These are phyloP conservation scores for Lordiphosa fenestrarum DNA, from an alignment of 2,888 invertebrate genomes.

Conservation along the genomic window DNA sequence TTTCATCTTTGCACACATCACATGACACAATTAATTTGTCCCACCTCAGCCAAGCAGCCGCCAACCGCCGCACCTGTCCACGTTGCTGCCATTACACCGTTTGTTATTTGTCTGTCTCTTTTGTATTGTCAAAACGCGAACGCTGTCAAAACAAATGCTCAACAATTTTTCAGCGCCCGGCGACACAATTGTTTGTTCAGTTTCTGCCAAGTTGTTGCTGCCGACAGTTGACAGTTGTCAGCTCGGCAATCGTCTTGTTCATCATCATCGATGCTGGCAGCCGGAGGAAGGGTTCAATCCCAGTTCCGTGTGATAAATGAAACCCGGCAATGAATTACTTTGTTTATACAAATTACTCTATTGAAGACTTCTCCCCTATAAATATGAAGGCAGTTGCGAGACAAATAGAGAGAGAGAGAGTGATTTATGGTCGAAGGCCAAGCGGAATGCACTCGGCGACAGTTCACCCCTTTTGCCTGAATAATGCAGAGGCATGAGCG, in stretches of 20 bases:
- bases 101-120: slow-evolving; percentile 47
- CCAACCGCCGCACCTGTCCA: background rate
- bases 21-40: slow-evolving; percentile 55
- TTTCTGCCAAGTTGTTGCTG: slow-evolving; percentile 23
- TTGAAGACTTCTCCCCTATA: slow-evolving; percentile 49
- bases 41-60: background rate
- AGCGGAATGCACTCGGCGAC: slow-evolving; percentile 17
- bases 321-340: slow-evolving; percentile 66
- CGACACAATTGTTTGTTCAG: slow-evolving; percentile 40
- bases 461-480: background rate
- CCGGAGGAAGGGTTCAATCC: slow-evolving; percentile 45
- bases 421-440: slow-evolving; percentile 47
- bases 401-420: slow-evolving; percentile 46
- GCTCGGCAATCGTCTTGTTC: slow-evolving; percentile 40
- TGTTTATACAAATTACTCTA: slow-evolving; percentile 74
- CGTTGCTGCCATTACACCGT: slow-evolving; percentile 34
- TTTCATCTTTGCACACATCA: slow-evolving; percentile 40
- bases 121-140: slow-evolving; percentile 64
- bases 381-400: slow-evolving; percentile 28
- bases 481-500: slow-evolving; percentile 58
- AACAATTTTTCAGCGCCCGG: slow-evolving; percentile 65
- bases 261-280: slow-evolving; percentile 28
- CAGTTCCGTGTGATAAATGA: slow-evolving; percentile 58
- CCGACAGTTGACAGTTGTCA: slow-evolving; percentile 71
- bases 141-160: slow-evolving; percentile 68